Conservation (phyloP, 2,888 invertebrate species). For the Orchestes rusci region DNA sequence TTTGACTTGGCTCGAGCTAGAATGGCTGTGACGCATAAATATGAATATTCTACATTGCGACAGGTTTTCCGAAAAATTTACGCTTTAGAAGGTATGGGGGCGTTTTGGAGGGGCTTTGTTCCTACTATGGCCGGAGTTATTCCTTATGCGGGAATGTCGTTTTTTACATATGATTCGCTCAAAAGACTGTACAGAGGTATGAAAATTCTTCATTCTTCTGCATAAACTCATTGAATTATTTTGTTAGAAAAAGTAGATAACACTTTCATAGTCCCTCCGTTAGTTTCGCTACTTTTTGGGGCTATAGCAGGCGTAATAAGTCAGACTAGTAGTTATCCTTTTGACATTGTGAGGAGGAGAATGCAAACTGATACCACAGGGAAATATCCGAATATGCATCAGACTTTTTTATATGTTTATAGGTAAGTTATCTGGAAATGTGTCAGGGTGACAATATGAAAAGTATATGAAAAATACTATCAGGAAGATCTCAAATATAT, state of each 20-base stretch:
- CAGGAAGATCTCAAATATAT: no score
- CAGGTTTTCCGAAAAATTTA: conserved; percentile 60
- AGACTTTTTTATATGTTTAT: conserved; percentile 63
- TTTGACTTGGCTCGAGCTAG: conserved; percentile 93
- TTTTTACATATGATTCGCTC: conserved; percentile 93
- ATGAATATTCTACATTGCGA: conserved; percentile 57
- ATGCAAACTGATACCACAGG: conserved; percentile 55
- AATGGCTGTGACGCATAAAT: conserved; percentile 89
- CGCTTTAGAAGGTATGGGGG: conserved; percentile 65
- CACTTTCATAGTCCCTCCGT: conserved; percentile 38
- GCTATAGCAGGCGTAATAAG: conserved; percentile 89
- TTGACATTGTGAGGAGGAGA: conserved; percentile 76
- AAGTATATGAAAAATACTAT: no score
- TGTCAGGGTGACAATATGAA: no score
- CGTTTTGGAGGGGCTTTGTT: conserved; percentile 79
- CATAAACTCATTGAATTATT: neutral
- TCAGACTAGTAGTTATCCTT: conserved; percentile 93
- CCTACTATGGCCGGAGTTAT: conserved; percentile 91
- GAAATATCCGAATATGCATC: conserved; percentile 56
- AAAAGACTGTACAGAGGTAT: conserved; percentile 73
- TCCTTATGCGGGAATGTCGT: conserved; percentile 95
- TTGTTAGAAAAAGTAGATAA: conserved; percentile 35
- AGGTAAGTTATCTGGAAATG: conserved; percentile 46
- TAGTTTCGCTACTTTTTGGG: conserved; percentile 72
- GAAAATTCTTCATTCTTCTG: neutral